Evolutionary conservation across 2,888 invertebrate species (phyloP), one percentile per base, ranked within the genome.

Genomic region (Troides aeacus): DNA sequence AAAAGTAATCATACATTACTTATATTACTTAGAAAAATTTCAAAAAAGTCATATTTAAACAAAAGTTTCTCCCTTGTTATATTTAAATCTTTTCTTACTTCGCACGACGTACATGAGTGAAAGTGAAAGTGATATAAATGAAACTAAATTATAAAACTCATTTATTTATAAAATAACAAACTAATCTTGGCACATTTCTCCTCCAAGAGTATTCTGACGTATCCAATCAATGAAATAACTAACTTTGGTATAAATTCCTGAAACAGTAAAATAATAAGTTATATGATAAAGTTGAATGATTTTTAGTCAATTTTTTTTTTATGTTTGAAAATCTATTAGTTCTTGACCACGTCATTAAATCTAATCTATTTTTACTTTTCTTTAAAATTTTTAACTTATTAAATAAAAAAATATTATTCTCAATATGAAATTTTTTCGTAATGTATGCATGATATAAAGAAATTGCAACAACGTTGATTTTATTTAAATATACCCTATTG

Each of bases 201-300:
- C 92, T 69, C 83, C 86, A 2, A 71, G 66, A 12, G 89, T 83
- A 59, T 92, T 78, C 46, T 76, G 61, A n/a, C 72, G 70, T 63
- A 94, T 93, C 94, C 94, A 94, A 66, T 92, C 88, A 57, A 93
- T 81, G 79, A 91, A 94, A 74, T 93, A 80, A 70, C 93, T 93
- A n/a, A 94, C 93, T 79, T 94, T 94, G 0, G 94, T 94, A 76
- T 94, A 94, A 21, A 95, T 88, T 21, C 94, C 94, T 84, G 92
- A 39, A 66, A 66, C 21, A 58, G 57, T 23, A 23, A 58, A 58
- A 58, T 30, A 30, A 30, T 30, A 30, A 30, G 30, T 30, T 0
- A 30, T 5, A 30, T 30, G 30, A 30, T 30, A 30, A 30, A 30
- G 30, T 30, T 30, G 30, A 30, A 30, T 30, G 30, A 4, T 30